These are phyloP conservation scores for Coelopa frigida DNA, from an alignment of 1,140 invertebrate genomes.

Conservation along the genomic window DNA sequence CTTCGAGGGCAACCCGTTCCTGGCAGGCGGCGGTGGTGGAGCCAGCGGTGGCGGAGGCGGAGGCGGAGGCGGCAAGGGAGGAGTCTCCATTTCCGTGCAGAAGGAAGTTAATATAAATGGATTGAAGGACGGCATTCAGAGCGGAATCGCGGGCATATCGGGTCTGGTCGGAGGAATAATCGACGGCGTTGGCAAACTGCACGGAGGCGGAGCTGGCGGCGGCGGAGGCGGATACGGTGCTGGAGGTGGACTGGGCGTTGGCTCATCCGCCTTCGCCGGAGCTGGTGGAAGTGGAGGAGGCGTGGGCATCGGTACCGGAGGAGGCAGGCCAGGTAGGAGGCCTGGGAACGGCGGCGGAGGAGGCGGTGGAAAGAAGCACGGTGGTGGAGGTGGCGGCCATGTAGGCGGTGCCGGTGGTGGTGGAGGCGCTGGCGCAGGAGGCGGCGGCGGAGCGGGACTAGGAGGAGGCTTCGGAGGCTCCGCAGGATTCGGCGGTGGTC, in stretches of 20 bases:
- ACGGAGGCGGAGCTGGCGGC: neutral
- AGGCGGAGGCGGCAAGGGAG: constrained; percentile 2
- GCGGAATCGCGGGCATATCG: constrained; percentile 6
- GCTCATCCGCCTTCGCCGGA: too few relatives aligned
- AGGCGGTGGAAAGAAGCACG: neutral
- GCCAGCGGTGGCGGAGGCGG: constrained; percentile 7
- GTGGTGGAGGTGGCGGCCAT: neutral
- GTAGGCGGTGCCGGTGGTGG: neutral
- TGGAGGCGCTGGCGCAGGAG: neutral
- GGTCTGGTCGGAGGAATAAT: constrained; percentile 6
- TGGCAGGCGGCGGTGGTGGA: constrained; percentile 6
- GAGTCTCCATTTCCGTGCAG: constrained; percentile 1
- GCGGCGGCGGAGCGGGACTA: neutral
- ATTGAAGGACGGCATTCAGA: constrained; percentile 4
- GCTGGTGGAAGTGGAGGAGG: neutral
- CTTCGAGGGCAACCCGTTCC: constrained; percentile 6
- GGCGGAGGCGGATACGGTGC: neutral
- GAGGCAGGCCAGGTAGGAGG: neutral
- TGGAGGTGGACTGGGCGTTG: neutral
- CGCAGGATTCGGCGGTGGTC: neutral
- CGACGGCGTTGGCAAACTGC: neutral
- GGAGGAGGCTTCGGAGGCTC: neutral
- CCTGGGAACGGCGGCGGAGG: neutral
- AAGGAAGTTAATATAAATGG: constrained; percentile 3
- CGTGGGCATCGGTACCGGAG: neutral